phyloP scores from a whole-genome alignment of 2,888 invertebrate genomes.

The Chalcosyrphus nemorum region DNA sequence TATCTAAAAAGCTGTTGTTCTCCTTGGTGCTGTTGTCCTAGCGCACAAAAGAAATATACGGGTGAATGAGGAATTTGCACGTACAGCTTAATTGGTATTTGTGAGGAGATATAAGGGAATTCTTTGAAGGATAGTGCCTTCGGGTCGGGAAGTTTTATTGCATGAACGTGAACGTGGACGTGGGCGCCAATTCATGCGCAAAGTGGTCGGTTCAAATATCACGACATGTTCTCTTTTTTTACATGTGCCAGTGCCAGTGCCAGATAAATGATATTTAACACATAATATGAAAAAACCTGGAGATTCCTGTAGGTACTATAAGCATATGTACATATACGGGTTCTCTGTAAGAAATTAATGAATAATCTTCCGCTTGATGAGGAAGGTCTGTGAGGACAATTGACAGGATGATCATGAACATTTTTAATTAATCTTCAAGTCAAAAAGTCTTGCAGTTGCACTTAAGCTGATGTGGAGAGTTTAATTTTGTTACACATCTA shows the following conservation, averaged over 20 bases:
- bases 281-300: background rate
- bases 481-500: too few relatives aligned
- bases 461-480: too few relatives aligned
- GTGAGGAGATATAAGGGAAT: slow-evolving; percentile 23
- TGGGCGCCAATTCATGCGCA: slow-evolving; percentile 64
- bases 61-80: slow-evolving; percentile 37
- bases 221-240: background rate
- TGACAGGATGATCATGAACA: background rate
- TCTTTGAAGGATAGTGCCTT: slow-evolving; percentile 31
- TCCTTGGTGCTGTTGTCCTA: background rate
- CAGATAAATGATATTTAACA: slow-evolving; percentile 2
- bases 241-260: slow-evolving; percentile 3
- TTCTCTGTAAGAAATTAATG: slow-evolving; percentile 20
- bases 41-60: background rate
- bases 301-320: background rate
- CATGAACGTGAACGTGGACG: slow-evolving; percentile 35
- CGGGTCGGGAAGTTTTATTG: slow-evolving; percentile 11
- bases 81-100: slow-evolving; percentile 53
- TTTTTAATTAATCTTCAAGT: background rate
- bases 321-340: background rate
- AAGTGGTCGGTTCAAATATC: slow-evolving; percentile 7
- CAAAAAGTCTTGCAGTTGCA: too few relatives aligned
- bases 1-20: background rate
- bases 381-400: background rate
- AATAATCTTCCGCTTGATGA: too few relatives aligned